Evolutionary conservation across 2,888 invertebrate species (phyloP).

Genomic region (Holacanthella duospinosa): DNA sequence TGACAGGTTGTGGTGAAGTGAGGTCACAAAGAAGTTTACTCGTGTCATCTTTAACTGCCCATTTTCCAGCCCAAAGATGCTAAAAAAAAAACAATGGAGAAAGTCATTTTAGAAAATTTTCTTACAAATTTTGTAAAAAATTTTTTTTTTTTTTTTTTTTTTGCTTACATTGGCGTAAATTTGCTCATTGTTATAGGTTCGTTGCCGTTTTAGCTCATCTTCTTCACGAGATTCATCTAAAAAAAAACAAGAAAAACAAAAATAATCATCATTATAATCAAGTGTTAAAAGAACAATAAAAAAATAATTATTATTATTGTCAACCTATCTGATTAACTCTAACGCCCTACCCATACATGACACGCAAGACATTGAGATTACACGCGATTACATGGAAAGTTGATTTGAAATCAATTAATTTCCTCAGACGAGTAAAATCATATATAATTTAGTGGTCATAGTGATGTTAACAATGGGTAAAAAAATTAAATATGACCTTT

Average conservation of each 20-base stretch:
- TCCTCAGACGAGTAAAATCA: too few relatives aligned
- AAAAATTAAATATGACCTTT: too few relatives aligned
- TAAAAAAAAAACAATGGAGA: conserved; percentile 16
- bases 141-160: neutral
- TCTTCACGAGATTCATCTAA: conserved; percentile 81
- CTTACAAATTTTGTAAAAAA: too few relatives aligned
- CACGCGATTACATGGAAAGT: too few relatives aligned
- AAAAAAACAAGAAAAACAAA: conserved; percentile 43
- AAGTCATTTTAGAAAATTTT: neutral
- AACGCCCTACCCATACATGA: too few relatives aligned
- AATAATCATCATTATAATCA: neutral
- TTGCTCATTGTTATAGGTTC: conserved; percentile 77
- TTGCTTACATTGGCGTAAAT: conserved; percentile 55
- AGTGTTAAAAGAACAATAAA: neutral
- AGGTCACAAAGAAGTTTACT: conserved; percentile 76
- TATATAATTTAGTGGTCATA: too few relatives aligned
- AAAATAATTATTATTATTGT: neutral
- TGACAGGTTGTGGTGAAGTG: conserved; percentile 49
- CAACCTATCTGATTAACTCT: neutral
- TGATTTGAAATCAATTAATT: too few relatives aligned
- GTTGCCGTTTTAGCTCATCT: conserved; percentile 76
- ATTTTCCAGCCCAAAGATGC: conserved; percentile 74
- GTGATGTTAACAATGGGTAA: too few relatives aligned
- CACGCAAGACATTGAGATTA: too few relatives aligned
- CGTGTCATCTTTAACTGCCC: conserved; percentile 76